Base-by-base conservation (phyloP, 2,113 vertebrate species). In the Raphicerus campestris region DNA sequence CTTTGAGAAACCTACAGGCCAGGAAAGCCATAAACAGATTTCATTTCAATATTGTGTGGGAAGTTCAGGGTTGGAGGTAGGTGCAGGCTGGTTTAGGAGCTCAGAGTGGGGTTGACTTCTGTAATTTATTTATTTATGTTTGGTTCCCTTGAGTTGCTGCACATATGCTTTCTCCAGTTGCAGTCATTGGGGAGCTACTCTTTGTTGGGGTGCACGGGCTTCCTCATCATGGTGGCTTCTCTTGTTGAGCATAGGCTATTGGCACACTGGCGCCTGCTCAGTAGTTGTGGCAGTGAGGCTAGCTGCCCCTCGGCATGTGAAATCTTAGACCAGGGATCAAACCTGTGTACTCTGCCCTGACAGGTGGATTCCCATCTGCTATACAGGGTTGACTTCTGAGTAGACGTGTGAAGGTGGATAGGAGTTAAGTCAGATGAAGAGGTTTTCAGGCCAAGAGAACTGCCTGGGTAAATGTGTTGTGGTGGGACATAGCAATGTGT, bases 201-300 rank as follows among this genome's bases (percentile, higher is more conserved):
- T 75, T 42, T 26, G 70, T 42, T 4, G 70, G 70, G 70, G 39
- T 75, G 22, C 70, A 42, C 5, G 11, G 35, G 1, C 70, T 75
- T 75, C 70, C 39, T 75, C 70, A 42, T 42, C 3, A 2, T 42
- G 39, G 22, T 75, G 39, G 70, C 39, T 42, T 42, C 39, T 14
- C 22, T 42, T 75, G 70, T 42, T 75, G 35, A 42, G 39, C 22
- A 7, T 42, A 75, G 70, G 35, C 11, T 26, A 10, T 26, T 0
- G 11, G 70, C 39, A 70, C 19, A 73, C 66, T 0, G 2, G 66
- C 0, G 4, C 32, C 0, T 0, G 70, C 39, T 75, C 70, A 7
- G 70, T 42, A 26, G 70, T 7, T 75, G 70, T 75, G 70, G 11
- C 70, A 42, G 70, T 49, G 39, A 11, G 70, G 6, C 22, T 42